phyloP scores from a whole-genome alignment of 2,888 invertebrate genomes.

The Ennomos erosarius region DNA sequence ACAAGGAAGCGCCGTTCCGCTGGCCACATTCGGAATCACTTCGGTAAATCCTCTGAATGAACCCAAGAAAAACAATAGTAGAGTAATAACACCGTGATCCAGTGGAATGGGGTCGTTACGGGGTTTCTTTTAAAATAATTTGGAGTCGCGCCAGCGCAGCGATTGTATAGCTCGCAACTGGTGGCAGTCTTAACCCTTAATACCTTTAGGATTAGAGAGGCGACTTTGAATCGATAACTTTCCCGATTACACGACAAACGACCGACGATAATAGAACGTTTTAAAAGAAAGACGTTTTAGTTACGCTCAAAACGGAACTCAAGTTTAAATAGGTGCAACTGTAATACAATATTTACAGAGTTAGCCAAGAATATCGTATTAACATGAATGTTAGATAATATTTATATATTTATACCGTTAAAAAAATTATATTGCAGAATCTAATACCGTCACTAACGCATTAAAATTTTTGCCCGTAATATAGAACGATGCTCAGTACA shows the following conservation, averaged over 20 bases:
- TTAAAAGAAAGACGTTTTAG: too few species aligned
- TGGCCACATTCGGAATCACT: constrained; percentile 35
- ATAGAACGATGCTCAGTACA: too few species aligned
- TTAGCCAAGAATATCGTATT: too few species aligned
- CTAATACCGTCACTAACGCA: too few species aligned
- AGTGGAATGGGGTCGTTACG: constrained; percentile 66
- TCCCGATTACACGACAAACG: not conserved
- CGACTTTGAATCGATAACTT: constrained; percentile 11
- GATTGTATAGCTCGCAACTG: constrained; percentile 67
- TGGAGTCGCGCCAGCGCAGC: constrained; percentile 68
- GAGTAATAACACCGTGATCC: constrained; percentile 59
- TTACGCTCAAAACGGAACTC: too few species aligned
- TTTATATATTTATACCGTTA: too few species aligned
- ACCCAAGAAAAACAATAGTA: constrained; percentile 48
- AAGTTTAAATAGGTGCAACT: too few species aligned
- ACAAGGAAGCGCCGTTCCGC: constrained; percentile 33
- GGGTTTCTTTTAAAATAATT: constrained; percentile 80
- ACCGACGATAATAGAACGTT: too few species aligned
- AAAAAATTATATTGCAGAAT: too few species aligned
- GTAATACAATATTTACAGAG: too few species aligned
- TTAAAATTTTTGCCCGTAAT: too few species aligned
- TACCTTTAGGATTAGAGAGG: constrained; percentile 42
- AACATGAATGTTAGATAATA: too few species aligned
- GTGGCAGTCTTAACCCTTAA: constrained; percentile 75
- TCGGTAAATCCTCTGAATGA: constrained; percentile 40